phyloP scores from a whole-genome alignment of 2,797 vertebrate genomes.

The Rhynchotus rufescens region DNA sequence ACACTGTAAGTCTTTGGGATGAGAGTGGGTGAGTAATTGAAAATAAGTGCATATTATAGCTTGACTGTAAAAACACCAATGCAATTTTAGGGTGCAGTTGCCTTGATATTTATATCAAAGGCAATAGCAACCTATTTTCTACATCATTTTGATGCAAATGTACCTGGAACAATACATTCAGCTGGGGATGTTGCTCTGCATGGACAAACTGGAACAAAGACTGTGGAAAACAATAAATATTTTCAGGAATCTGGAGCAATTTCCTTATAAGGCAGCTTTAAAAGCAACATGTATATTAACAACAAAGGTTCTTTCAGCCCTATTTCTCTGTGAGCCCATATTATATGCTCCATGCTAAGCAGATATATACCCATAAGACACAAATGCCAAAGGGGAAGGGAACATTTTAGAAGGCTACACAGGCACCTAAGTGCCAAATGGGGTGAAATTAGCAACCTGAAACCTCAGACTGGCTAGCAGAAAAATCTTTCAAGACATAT shows the following conservation, averaged over 20 bases:
- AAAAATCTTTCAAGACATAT: constrained; percentile 25
- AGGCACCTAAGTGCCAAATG: constrained; percentile 11
- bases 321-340: neutral
- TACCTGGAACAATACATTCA: neutral
- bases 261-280: neutral
- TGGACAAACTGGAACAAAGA: neutral
- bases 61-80: constrained; percentile 38
- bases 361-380: neutral
- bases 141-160: constrained; percentile 51
- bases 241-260: neutral
- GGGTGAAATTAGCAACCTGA: neutral
- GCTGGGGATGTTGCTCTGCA: neutral
- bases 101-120: constrained; percentile 36
- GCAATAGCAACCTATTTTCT: constrained; percentile 38
- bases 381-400: neutral
- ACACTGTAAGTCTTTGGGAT: neutral
- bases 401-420: neutral
- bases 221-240: neutral
- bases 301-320: neutral
- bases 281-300: neutral
- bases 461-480: neutral
- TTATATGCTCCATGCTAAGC: neutral
- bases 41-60: constrained; percentile 25
- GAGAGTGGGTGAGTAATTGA: constrained; percentile 41
- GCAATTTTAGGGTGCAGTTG: constrained; percentile 47